Evolutionary conservation across 2,888 invertebrate species (phyloP), one percentile per base, ranked within the genome.

Genomic region (Alviniconcha strummeri): DNA sequence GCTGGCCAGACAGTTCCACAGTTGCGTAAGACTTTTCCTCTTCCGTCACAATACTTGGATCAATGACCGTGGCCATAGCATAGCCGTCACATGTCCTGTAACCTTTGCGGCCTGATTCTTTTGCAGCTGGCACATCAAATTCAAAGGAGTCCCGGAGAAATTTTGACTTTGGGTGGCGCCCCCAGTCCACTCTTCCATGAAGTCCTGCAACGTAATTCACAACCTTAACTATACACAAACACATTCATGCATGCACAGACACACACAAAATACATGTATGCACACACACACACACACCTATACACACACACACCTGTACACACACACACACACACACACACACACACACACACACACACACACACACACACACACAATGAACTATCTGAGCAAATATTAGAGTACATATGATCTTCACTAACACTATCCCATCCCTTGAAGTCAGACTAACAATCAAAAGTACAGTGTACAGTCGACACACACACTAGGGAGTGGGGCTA

Each of bases 1-100:
- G 94, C 7, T 87, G 90, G 0, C 96, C 96, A 82, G 92, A 92
- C 54, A 96, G 92, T 90, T 96, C 96, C 5, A 96, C 95, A 0
- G 95, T 95, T 36, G 89, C 88, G 60, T 85, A 84, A 83, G 86
- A 90, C 6, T 89, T 87, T 52, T 88, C 84, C 52, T 85, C 80
- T 9, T 88, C 86, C n/a, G 86, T 88, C n/a, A 85, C 82, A 8
- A 89, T 85, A 52, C 88, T 84, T 15, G 87, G 64, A 57, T 90
- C 88, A 19, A 91, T 80, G 8, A 88, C 88, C 5, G 87, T 86
- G 0, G 90, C 90, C 89, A 91, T 90, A 57, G 90, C 90, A 80
- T 88, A 83, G 17, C 89, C 86, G 81, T 92, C 92, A 88, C 91
- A 91, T 72, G 90, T 89, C 13, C 89, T 85, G 80, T 87, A 91